Base-by-base conservation (phyloP, 2,797 vertebrate genomes). In the Echiichthys vipera region DNA sequence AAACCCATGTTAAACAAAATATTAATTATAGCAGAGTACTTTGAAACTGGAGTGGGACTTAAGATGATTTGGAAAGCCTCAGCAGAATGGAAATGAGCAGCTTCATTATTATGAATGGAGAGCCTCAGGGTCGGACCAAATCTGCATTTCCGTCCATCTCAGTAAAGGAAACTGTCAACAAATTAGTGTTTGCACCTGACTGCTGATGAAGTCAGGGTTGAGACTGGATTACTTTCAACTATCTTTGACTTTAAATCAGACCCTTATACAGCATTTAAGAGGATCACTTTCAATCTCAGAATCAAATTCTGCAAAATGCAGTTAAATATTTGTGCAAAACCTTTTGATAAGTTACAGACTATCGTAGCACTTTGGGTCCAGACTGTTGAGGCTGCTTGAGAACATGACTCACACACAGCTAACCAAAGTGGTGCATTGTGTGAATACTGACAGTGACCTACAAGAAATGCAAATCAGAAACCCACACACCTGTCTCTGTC, bases 391-490 rank as follows among this genome's bases (percentile, higher is more conserved):
- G 39, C 30, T 47, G 29, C 29, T 53, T 25, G 5, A 72, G 9
- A 50, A 66, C 62, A 55, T 42, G 0, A 46, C 6, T 8, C 27
- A 24, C 20, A 64, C 30, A 56, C 39, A 46, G 40, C 22, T 24
- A n/a, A 11, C 30, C 36, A 40, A 20, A 51, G 15, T 0, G 0
- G 2, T 34, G 14, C 25, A 39, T 37, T 54, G 39, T 61, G 10
- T 45, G 1, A 77, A 76, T 64, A 56, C 37, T 51, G 70, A 75
- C 34, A 36, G 20, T 74, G 71, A 84, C 65, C 59, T 78, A 71
- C 75, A 65, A 74, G 49, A 67, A 57, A 84, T 85, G 61, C 46
- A 77, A 80, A 86, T 70, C 3, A 24, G 39, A 74, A 51, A 40
- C n/a, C 20, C 55, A 30, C 42, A 30, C 20, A 49, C n/a, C 30